These are phyloP conservation scores for Pantelozetes paolii DNA, from an alignment of 2,888 invertebrate species.

Conservation along the genomic window DNA sequence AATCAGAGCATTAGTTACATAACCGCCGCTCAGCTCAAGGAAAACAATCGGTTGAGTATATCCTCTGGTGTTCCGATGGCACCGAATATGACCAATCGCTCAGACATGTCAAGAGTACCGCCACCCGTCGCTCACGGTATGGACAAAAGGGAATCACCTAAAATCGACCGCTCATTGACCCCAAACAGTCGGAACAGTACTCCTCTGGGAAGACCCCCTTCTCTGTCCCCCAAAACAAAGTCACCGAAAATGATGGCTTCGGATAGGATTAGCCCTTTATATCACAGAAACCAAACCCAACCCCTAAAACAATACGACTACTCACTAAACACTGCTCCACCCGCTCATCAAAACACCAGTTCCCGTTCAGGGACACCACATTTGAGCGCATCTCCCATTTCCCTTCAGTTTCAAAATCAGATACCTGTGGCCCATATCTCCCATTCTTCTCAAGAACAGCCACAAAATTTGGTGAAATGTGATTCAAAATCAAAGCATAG, in stretches of 20 bases:
- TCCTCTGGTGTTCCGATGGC: slow-evolving; percentile 46
- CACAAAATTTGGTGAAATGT: slow-evolving; percentile 47
- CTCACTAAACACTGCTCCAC: slow-evolving; percentile 44
- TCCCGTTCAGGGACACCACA: slow-evolving; percentile 43
- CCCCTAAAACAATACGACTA: slow-evolving; percentile 22
- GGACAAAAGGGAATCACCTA: slow-evolving; percentile 40
- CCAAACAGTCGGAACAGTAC: slow-evolving; percentile 43
- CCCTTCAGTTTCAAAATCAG: slow-evolving; percentile 41
- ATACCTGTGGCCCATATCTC: not conserved
- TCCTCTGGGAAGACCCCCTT: slow-evolving; percentile 37
- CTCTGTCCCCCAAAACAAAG: slow-evolving; percentile 44
- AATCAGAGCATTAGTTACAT: slow-evolving; percentile 50
- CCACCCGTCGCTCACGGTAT: slow-evolving; percentile 18
- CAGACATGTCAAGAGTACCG: slow-evolving; percentile 12
- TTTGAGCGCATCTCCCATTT: slow-evolving; percentile 38
- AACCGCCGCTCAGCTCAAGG: slow-evolving; percentile 51
- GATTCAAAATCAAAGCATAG: slow-evolving; percentile 42
- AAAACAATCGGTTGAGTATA: slow-evolving; percentile 45
- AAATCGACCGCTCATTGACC: slow-evolving; percentile 46
- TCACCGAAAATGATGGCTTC: slow-evolving; percentile 41
- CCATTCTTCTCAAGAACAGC: slow-evolving; percentile 45
- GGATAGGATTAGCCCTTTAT: slow-evolving; percentile 45
- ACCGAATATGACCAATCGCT: not conserved
- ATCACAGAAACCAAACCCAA: slow-evolving; percentile 37
- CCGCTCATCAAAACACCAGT: slow-evolving; percentile 46